Base-by-base conservation (phyloP, 1,140 invertebrate genomes). In the Arctopsyche grandis region DNA sequence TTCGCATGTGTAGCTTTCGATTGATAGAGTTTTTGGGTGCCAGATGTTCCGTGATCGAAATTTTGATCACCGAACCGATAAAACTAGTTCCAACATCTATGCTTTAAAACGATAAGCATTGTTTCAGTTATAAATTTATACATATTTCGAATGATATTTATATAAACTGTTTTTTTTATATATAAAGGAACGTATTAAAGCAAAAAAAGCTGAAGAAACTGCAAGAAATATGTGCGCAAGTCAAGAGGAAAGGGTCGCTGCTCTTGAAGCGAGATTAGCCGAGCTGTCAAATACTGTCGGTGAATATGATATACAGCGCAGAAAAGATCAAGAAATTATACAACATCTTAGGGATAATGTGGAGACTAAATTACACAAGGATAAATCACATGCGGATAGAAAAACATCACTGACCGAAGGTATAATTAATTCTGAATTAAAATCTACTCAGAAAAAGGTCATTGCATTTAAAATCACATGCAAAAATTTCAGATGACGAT, bases 281-380 rank as follows among this genome's bases (percentile, higher is more conserved):
- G 94, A 97, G 84, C 87, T 97, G 9, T 96, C 94, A 0, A 90
- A 91, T 73, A 93, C 92, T 0, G 91, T 96, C 38, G 95, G 95
- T 0, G 91, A 91, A 80, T 96, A 96, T 83, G 94, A 96, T 84
- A 89, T 93, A 76, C 83, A 92, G 5, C 86, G 93, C 48, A 90
- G 93, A 71, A 90, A 92, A 81, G 95, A 96, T 87, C 93, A 94
- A 84, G 87, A 91, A 76, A 90, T 91, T 22, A 96, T 96, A 84
- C 91, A 93, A 79, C 91, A 91, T 82, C 85, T 96, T 0, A 93
- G 94, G 81, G 92, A 91, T 83, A 87, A 85, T 82, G 82, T 85
- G 84, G 71, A 48, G 52, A 44, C 69, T 1, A 44, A 71, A 71
- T 16, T 46, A 9, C 7, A 29, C n/a, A 5, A 46, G 7, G 21